Base-by-base conservation (phyloP, 2,888 invertebrate genomes). In the Actias luna region DNA sequence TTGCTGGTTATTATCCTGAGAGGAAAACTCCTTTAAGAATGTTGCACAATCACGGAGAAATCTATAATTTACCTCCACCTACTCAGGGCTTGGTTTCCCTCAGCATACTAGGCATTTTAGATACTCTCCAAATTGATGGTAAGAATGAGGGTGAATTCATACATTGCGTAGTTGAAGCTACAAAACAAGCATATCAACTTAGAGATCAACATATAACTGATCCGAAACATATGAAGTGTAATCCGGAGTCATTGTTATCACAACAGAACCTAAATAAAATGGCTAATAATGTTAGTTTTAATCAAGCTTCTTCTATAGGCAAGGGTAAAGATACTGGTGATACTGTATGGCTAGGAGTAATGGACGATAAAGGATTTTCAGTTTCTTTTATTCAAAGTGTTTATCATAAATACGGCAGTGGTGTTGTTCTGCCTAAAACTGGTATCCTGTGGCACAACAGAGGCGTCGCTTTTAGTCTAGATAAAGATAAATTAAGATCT, bases 371-470 rank as follows among this genome's bases (percentile, higher is more conserved):
- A 74, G 92, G 92, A 0, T 92, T 84, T 73, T 89, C 89, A 16
- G 89, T 92, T 52, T 91, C 91, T 50, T 92, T 87, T 67, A 92
- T 92, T 68, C 92, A 92, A 72, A 92, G 92, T 62, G 65, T 84
- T 65, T 92, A 87, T 66, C 78, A 84, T 65, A 61, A 65, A 16
- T 92, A 83, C 67, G 92, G 92, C 0, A 91, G 92, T 71, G 83
- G 81, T 2, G 78, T 91, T 16, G 69, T 92, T 42, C 76, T 92
- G 58, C 92, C 92, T 0, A 78, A 77, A 63, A 89, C 90, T 25
- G 92, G 92, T 31, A 89, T 92, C 64, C 63, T 89, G 31, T 91
- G 89, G 88, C 90, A 92, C 2, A 90, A 92, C 63, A 81, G 92
- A 60, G 92, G 91, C 5, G 65, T 79, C 22, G 68, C 84, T 0